Percentiles rank a stretch among this genome's conserved stretches.
These are phyloP conservation scores for Drosophila prostipennis DNA, from an alignment of 2,888 invertebrate genomes.

Conservation along the genomic window DNA sequence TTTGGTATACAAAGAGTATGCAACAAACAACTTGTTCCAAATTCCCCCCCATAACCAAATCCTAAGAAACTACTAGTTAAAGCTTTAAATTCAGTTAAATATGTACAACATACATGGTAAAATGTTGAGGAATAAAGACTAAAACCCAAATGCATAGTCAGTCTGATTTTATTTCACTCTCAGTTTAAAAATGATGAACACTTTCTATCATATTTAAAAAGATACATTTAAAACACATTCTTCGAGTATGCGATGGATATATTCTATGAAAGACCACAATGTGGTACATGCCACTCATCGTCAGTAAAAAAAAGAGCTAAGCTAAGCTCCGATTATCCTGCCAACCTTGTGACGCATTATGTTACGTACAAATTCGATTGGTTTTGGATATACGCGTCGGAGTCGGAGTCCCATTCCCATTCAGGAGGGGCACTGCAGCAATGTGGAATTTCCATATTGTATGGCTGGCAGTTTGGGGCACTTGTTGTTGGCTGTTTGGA, in stretches of 20 bases:
- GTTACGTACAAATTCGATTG: conserved; percentile 38
- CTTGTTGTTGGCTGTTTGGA: conserved; percentile 35
- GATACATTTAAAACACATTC: background rate
- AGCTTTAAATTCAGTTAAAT: too few species aligned
- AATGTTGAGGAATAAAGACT: too few species aligned
- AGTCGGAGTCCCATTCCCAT: background rate
- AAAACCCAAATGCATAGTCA: too few species aligned
- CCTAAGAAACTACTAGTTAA: too few species aligned
- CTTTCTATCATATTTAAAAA: too few species aligned
- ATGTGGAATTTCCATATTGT: conserved; percentile 36
- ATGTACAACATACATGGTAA: too few species aligned
- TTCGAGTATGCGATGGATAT: background rate
- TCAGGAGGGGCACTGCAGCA: conserved; percentile 27
- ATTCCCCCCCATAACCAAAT: too few species aligned
- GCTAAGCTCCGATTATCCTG: conserved; percentile 36
- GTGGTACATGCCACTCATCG: conserved; percentile 21
- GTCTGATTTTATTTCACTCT: too few species aligned
- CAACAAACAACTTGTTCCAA: too few species aligned
- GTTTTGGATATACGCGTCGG: conserved; percentile 14
- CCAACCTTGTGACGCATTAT: conserved; percentile 41
- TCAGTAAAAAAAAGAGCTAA: conserved; percentile 17
- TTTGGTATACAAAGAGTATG: too few species aligned
- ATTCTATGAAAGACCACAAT: conserved; percentile 1
- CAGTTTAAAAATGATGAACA: too few species aligned
- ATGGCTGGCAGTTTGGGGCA: conserved; percentile 36